Evolutionary conservation across 2,113 vertebrate genomes (phyloP).

Genomic region (Pelecanoides urinatrix): DNA sequence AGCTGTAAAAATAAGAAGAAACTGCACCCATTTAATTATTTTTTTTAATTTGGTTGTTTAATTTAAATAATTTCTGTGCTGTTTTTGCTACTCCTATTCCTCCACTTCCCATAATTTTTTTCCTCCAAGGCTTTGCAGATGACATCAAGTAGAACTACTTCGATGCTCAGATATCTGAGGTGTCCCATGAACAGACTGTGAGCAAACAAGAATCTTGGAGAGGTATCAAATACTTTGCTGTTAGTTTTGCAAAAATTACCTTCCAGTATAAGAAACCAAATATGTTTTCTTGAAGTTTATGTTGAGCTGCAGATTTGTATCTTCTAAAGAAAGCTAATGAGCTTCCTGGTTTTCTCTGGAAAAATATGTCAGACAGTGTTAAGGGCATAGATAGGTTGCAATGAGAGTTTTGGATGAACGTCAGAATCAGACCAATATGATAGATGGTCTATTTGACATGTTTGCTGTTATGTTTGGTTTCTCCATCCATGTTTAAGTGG

Average conservation of each 20-base stretch:
- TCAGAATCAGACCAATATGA: background rate
- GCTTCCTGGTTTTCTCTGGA: background rate
- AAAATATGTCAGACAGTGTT: background rate
- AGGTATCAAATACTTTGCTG: background rate
- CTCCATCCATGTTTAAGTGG: background rate
- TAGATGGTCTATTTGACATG: background rate
- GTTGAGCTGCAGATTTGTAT: background rate
- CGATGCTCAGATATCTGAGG: background rate
- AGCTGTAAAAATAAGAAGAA: background rate
- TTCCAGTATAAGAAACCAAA: background rate
- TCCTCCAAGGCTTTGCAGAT: background rate
- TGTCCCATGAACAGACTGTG: background rate
- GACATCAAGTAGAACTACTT: background rate
- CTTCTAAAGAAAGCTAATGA: background rate
- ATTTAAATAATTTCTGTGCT: background rate
- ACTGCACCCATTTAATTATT: background rate
- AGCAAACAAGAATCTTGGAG: background rate
- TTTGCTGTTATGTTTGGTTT: background rate
- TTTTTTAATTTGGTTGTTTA: background rate
- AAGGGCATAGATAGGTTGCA: background rate
- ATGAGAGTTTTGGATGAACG: background rate
- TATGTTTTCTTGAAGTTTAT: background rate
- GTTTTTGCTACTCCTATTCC: background rate
- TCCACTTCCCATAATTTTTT: background rate
- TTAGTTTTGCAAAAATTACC: background rate